Evolutionary conservation across 2,113 vertebrate genomes (phyloP), one percentile per base, ranked within the genome.

Genomic region (Cyphomyrus plagiostoma): DNA sequence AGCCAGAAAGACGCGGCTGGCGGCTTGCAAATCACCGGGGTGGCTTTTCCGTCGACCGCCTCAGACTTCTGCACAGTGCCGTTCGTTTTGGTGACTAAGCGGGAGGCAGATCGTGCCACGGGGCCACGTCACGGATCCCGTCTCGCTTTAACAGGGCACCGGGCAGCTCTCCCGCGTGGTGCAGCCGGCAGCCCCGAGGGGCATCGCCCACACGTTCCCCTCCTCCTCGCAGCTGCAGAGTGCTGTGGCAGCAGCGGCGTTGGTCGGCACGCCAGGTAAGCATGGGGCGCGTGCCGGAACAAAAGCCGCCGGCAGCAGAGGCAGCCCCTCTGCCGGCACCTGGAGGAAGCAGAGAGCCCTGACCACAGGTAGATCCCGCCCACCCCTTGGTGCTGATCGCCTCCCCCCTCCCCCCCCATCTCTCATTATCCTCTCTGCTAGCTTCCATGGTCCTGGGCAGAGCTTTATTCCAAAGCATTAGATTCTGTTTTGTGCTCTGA

Each of bases 221-320:
- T 96, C 96, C 91, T 97, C 98, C n/a, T 97, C 97, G 90, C 99
- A 99, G 95, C 95, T 99, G 92, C 97, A 98, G 95, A 98, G 96
- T 2, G 91, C 97, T 9, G 91, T 96, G 89, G 95, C 95, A 9
- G 97, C 97, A 88, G 97, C 96, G 8, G 94, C 96, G 70, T 96
- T 98, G 88, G 97, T 97, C 89, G 95, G 94, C 93, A 96, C 97
- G 95, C 95, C 97, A 92, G 96, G 97, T 94, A 98, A 98, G 95
- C 97, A 97, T 89, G 95, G 94, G 89, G 95, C 95, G 91, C 94
- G 91, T 93, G 95, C 10, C 89, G 96, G 93, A 94, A 95, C 94
- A 95, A 98, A 93, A 94, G 95, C 96, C 95, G 96, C 95, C 94
- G 94, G 93, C 89, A 92, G 95, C 90, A 91, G 93, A 90, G 80